Evolutionary conservation across 1,140 invertebrate genomes (phyloP), one percentile per base, ranked within the genome.

Genomic region (Copidosoma floridanum): DNA sequence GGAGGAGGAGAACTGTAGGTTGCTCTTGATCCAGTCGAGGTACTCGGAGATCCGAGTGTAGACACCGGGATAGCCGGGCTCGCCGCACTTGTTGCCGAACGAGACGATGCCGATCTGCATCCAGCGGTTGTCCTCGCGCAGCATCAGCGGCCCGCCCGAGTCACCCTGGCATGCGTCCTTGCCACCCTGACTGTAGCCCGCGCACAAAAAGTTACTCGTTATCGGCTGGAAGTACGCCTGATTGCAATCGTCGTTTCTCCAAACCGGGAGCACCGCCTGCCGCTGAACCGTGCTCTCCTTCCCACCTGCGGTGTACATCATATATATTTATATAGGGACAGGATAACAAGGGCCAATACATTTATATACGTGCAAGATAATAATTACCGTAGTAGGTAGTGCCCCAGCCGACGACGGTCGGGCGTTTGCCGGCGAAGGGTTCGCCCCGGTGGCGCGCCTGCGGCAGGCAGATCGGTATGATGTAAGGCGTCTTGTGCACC

Each of bases 351-450:
- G n/a, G n/a, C n/a, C n/a, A n/a, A n/a, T n/a, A n/a, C n/a, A n/a
- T n/a, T n/a, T n/a, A n/a, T n/a, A n/a, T n/a, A n/a, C n/a, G n/a
- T n/a, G n/a, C n/a, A n/a, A n/a, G n/a, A n/a, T n/a, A n/a, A n/a
- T n/a, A n/a, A n/a, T 71, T 73, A 85, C 85, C 88, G 74, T 93
- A 90, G 68, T 91, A 89, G 2, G 91, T 91, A 7, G 89, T 92
- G 20, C 94, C 93, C 92, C 93, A 96, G n/a, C 93, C 93, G 12
- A 94, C 90, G 0, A 95, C 93, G 0, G 92, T 94, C 1, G 90
- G 90, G 62, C 88, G 85, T 18, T 82, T 80, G 1, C 90, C 90
- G 18, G 87, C 84, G 66, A 91, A 90, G 27, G 77, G 81, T 57
- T 88, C 83, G 2, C 77, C 73, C 16, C 79, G 77, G 38, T 86